phyloP scores from a whole-genome alignment of 2,888 invertebrate species.

The Drosophila antonietae region DNA sequence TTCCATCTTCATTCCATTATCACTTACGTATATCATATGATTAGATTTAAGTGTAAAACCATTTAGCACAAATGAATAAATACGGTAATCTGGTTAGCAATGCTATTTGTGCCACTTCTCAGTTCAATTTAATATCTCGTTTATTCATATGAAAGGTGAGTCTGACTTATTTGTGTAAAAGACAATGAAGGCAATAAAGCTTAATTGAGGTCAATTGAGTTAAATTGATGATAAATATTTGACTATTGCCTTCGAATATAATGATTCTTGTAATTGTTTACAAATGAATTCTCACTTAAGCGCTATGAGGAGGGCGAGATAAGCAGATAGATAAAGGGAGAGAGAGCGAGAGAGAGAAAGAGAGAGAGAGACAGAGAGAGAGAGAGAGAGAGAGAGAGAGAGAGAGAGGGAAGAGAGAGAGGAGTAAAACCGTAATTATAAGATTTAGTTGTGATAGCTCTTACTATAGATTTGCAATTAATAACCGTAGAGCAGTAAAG shows the following conservation, averaged over 20 bases:
- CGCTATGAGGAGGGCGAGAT: not conserved
- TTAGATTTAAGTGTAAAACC: not conserved
- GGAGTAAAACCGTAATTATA: not conserved
- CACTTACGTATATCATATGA: not conserved
- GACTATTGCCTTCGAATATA: not conserved
- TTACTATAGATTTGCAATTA: not conserved
- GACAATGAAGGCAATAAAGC: not conserved
- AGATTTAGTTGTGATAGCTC: not conserved
- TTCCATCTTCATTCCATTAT: not conserved
- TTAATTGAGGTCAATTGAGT: conserved; percentile 5
- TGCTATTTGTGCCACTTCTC: not conserved
- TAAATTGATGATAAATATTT: not conserved
- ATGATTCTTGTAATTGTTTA: not conserved
- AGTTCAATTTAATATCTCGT: not conserved
- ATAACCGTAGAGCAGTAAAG: not conserved
- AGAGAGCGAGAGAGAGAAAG: not conserved
- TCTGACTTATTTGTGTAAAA: not conserved
- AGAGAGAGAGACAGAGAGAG: not conserved
- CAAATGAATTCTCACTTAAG: not conserved
- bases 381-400: not conserved
- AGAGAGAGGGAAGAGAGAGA: not conserved
- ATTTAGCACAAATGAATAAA: not conserved
- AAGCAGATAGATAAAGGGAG: no score
- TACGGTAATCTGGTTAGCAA: not conserved
- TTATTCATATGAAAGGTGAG: not conserved